These are phyloP conservation scores for Hypsopygia costalis DNA, from an alignment of 2,888 invertebrate genomes.

Conservation along the genomic window DNA sequence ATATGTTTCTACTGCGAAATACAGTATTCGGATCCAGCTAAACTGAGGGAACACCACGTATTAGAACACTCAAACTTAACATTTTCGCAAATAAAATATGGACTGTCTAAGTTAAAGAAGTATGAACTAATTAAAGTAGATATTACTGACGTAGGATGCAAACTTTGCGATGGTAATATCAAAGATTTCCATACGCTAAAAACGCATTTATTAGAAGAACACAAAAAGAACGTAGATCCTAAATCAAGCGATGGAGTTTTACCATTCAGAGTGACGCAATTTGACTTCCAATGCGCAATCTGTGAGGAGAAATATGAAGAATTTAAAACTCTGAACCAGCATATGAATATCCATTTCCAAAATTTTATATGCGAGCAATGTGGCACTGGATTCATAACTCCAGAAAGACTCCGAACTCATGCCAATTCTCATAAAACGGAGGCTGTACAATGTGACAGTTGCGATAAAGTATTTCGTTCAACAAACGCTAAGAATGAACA, in stretches of 20 bases:
- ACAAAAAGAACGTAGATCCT: slow-evolving; percentile 42
- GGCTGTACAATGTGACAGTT: slow-evolving; percentile 59
- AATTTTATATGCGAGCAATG: slow-evolving; percentile 70
- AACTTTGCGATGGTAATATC: slow-evolving; percentile 42
- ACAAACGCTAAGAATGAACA: slow-evolving; percentile 69
- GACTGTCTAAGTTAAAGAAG: slow-evolving; percentile 49
- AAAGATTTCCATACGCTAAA: slow-evolving; percentile 42
- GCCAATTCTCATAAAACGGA: slow-evolving; percentile 60
- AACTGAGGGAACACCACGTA: slow-evolving; percentile 42
- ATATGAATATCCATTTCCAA: slow-evolving; percentile 69
- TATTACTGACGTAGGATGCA: slow-evolving; percentile 51
- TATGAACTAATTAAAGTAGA: slow-evolving; percentile 63
- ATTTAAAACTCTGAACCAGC: slow-evolving; percentile 63
- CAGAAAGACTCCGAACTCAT: slow-evolving; percentile 56
- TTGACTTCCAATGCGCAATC: slow-evolving; percentile 49
- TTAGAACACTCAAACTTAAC: slow-evolving; percentile 33
- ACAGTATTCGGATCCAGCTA: slow-evolving; percentile 46
- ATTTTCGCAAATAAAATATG: slow-evolving; percentile 34
- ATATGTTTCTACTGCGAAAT: slow-evolving; percentile 61
- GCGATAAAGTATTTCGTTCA: slow-evolving; percentile 72
- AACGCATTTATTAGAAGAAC: slow-evolving; percentile 46
- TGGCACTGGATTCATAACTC: slow-evolving; percentile 63
- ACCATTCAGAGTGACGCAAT: slow-evolving; percentile 50
- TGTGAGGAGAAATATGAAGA: slow-evolving; percentile 52
- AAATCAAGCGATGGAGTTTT: slow-evolving; percentile 49